A percentile compares a stretch with the other conserved stretches of the same genome.
Conservation (phyloP, 2,113 vertebrate genomes). For the human (Homo sapiens) region DNA sequence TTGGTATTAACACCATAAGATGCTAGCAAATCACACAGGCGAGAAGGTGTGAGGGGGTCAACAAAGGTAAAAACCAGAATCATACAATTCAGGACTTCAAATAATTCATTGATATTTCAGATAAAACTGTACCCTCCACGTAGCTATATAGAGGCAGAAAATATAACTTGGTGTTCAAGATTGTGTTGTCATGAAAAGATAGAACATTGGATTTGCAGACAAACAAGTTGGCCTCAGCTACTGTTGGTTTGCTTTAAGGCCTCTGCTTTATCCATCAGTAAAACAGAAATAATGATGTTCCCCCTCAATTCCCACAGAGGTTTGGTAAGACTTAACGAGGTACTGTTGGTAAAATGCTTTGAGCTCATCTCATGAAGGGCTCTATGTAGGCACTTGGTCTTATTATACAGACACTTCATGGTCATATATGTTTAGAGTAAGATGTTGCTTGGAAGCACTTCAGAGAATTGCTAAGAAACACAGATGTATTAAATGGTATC, state of each 20-base stretch:
- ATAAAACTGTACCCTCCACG: neutral
- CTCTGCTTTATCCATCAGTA: neutral
- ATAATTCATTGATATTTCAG: neutral
- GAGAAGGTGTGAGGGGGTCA: neutral
- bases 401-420: neutral
- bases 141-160: neutral
- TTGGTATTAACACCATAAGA: neutral
- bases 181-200: neutral
- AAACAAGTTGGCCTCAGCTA: neutral
- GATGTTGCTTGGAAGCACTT: slow-evolving; percentile 17
- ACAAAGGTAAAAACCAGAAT: neutral
- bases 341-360: neutral
- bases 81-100: neutral
- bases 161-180: neutral
- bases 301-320: neutral
- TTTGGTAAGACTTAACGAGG: neutral
- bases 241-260: neutral
- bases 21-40: neutral
- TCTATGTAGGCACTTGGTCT: neutral
- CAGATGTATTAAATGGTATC: neutral
- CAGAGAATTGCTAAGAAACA: slow-evolving; percentile 31
- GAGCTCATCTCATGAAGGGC: neutral
- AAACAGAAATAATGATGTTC: neutral
- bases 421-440: neutral
- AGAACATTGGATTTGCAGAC: neutral